Conservation (phyloP, 2,113 vertebrate species). For the Macquaria australasica region DNA sequence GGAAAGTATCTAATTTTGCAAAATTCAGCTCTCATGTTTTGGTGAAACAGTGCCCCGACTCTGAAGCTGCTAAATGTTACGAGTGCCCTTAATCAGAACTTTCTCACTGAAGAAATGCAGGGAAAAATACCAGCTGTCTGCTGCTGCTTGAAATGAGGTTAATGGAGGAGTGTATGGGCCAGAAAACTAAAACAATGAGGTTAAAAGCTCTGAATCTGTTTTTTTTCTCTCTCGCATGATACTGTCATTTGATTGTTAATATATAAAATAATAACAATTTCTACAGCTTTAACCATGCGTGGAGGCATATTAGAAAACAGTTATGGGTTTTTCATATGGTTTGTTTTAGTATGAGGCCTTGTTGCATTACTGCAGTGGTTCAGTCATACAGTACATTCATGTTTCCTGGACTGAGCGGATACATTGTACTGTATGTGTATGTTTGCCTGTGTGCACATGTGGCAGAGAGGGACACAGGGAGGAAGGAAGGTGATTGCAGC, state of each 20-base stretch:
- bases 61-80: not conserved
- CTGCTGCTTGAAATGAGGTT: not conserved
- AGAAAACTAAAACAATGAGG: not conserved
- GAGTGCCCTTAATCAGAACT: not conserved
- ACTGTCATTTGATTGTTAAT: not conserved
- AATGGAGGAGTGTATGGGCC: not conserved
- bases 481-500: conserved; percentile 47
- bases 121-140: not conserved
- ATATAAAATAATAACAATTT: not conserved
- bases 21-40: too few relatives aligned
- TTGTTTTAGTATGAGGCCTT: not conserved
- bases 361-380: not conserved
- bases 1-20: not conserved
- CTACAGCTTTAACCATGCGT: not conserved
- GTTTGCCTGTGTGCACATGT: not conserved
- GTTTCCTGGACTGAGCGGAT: not conserved
- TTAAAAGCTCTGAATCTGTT: not conserved
- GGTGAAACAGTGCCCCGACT: not conserved
- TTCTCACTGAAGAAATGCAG: not conserved
- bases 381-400: not conserved
- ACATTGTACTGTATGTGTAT: not conserved
- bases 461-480: not conserved
- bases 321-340: not conserved
- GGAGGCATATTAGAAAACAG: not conserved
- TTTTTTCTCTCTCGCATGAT: too few relatives aligned